Evolutionary conservation across 1,140 invertebrate species (phyloP).

Genomic region (Rhyzopertha dominica): DNA sequence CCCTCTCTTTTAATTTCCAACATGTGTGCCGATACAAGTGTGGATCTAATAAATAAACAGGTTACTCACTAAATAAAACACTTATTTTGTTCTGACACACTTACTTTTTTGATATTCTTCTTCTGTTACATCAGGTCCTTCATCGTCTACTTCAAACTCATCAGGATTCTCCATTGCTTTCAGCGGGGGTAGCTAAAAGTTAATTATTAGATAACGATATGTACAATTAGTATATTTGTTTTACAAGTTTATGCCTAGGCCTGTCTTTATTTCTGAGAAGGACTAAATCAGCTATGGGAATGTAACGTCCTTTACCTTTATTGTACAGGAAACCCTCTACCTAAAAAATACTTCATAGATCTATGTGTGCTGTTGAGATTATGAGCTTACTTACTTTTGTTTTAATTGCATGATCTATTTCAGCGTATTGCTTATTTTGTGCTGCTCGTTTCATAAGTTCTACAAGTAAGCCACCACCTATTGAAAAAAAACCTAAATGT

Average conservation of each 20-base stretch:
- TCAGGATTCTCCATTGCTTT: slow-evolving; percentile 74
- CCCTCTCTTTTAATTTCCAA: slow-evolving; percentile 89
- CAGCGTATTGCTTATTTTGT: slow-evolving; percentile 81
- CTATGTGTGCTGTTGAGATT: background rate
- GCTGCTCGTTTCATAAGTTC: slow-evolving; percentile 90
- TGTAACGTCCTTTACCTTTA: slow-evolving; percentile 80
- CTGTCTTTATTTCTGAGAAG: slow-evolving; percentile 82
- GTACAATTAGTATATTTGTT: slow-evolving; percentile 4
- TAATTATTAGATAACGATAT: slow-evolving; percentile 6
- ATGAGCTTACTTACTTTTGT: slow-evolving; percentile 57
- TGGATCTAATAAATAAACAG: slow-evolving; percentile 33
- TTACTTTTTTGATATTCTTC: slow-evolving; percentile 44
- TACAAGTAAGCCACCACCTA: slow-evolving; percentile 85
- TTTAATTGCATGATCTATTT: slow-evolving; percentile 84
- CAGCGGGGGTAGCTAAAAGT: slow-evolving; percentile 61
- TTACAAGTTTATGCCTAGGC: slow-evolving; percentile 64
- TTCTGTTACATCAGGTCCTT: slow-evolving; percentile 55
- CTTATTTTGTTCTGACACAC: too few species aligned
- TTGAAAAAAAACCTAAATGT: slow-evolving; percentile 9
- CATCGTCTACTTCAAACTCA: slow-evolving; percentile 75
- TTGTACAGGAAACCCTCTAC: slow-evolving; percentile 91
- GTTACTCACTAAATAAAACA: background rate
- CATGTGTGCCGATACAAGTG: slow-evolving; percentile 73
- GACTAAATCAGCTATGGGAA: slow-evolving; percentile 84
- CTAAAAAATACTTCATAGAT: slow-evolving; percentile 18